Conservation (phyloP, 1,140 invertebrate genomes). For the Cepaea nemoralis region DNA sequence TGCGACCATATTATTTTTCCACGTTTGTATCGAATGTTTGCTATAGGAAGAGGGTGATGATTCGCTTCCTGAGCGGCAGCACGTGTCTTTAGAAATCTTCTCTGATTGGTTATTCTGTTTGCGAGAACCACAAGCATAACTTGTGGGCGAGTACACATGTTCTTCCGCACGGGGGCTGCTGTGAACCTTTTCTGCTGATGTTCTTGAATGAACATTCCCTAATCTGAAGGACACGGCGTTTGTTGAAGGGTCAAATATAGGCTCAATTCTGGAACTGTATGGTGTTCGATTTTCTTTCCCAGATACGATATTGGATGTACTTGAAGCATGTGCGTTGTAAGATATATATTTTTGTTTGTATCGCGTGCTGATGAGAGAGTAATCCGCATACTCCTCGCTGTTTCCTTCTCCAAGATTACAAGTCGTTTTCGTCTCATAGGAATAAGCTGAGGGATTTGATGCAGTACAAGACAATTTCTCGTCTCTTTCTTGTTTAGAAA, state of each 20-base stretch:
- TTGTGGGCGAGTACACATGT: slow-evolving; percentile 16
- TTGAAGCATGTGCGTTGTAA: slow-evolving; percentile 17
- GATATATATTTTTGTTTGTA: slow-evolving; percentile 5
- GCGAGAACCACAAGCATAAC: neutral
- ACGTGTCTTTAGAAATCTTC: neutral
- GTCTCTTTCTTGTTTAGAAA: neutral
- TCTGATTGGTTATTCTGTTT: neutral
- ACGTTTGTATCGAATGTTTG: neutral
- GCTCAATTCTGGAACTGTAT: neutral
- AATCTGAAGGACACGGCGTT: neutral
- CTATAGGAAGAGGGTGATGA: neutral
- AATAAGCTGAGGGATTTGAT: slow-evolving; percentile 36
- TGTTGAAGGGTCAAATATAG: neutral
- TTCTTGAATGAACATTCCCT: neutral
- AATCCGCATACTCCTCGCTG: slow-evolving; percentile 28
- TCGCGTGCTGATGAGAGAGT: slow-evolving; percentile 10
- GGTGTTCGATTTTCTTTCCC: slow-evolving; percentile 33
- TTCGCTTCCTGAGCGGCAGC: neutral
- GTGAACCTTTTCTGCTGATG: neutral
- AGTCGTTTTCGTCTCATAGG: slow-evolving; percentile 34
- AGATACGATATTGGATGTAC: neutral
- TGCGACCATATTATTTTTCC: slow-evolving; percentile 20
- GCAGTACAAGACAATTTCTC: slow-evolving; percentile 16
- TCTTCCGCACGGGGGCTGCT: slow-evolving; percentile 28
- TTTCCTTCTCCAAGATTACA: slow-evolving; percentile 19